Percentiles rank a stretch among this genome's conserved stretches.
Conservation (phyloP, 2,888 invertebrate species). For the Zonitis immaculata region DNA sequence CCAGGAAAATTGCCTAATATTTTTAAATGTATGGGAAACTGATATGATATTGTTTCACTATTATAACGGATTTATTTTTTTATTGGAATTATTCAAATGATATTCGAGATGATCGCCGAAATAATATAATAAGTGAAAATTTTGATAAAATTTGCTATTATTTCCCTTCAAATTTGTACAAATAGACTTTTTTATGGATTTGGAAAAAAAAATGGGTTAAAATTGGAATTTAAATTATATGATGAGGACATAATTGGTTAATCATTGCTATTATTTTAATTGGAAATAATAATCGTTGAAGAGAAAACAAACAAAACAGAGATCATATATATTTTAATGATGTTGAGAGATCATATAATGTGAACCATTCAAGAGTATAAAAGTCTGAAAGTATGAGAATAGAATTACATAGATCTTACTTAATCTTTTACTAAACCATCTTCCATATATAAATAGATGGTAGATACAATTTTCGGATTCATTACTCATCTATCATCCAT, state of each 20-base stretch:
- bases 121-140: no score
- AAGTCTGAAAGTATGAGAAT: constrained; percentile 21
- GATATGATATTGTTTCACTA: not conserved
- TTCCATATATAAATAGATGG: constrained; percentile 37
- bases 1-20: not conserved
- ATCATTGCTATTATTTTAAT: not conserved
- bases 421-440: constrained; percentile 33
- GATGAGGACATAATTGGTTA: not conserved
- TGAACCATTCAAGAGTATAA: not conserved
- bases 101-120: no score
- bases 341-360: constrained; percentile 5
- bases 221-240: not conserved
- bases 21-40: not conserved
- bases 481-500: constrained; percentile 21
- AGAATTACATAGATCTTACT: constrained; percentile 31
- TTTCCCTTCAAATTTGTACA: no score
- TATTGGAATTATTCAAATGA: no score
- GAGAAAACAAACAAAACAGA: not conserved
- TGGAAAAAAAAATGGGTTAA: not conserved
- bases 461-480: constrained; percentile 22
- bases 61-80: no score
- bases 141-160: no score
- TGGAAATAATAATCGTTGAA: not conserved
- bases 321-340: constrained; percentile 1
- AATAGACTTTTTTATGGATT: no score